phyloP scores from a whole-genome alignment of 2,888 invertebrate genomes.

The Halictus ligatus region DNA sequence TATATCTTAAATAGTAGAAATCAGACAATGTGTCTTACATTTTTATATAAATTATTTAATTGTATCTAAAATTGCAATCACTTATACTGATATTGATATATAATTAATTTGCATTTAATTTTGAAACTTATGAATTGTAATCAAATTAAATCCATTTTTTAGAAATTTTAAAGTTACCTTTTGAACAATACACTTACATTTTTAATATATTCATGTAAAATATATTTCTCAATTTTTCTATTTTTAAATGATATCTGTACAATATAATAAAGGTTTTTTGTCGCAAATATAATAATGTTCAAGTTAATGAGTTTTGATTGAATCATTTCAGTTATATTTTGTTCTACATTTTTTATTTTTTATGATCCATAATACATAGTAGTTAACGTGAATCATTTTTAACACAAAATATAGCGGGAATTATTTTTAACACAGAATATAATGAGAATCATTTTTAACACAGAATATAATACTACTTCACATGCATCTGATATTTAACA shows the following conservation, averaged over 20 bases:
- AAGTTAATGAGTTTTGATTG: slow-evolving; percentile 20
- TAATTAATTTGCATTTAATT: slow-evolving; percentile 50
- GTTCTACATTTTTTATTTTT: slow-evolving; percentile 20
- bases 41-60: slow-evolving; percentile 20
- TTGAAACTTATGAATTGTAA: slow-evolving; percentile 41
- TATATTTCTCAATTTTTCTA: slow-evolving; percentile 28
- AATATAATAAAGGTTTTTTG: slow-evolving; percentile 46
- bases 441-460: background rate
- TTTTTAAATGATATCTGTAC: slow-evolving; percentile 33
- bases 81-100: slow-evolving; percentile 31
- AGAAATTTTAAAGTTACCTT: slow-evolving; percentile 29
- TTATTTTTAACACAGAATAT: no score
- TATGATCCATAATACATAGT: background rate
- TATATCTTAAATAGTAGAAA: slow-evolving; percentile 30
- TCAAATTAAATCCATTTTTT: slow-evolving; percentile 40
- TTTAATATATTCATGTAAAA: slow-evolving; percentile 27
- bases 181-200: slow-evolving; percentile 20
- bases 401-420: background rate
- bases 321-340: slow-evolving; percentile 21
- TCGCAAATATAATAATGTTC: slow-evolving; percentile 33
- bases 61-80: slow-evolving; percentile 15
- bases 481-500: background rate
- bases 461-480: background rate
- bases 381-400: slow-evolving; percentile 3
- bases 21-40: slow-evolving; percentile 7